Evolutionary conservation across 2,797 vertebrate species (phyloP), one percentile per base, ranked within the genome.

Genomic region (Salarias fasciatus): DNA sequence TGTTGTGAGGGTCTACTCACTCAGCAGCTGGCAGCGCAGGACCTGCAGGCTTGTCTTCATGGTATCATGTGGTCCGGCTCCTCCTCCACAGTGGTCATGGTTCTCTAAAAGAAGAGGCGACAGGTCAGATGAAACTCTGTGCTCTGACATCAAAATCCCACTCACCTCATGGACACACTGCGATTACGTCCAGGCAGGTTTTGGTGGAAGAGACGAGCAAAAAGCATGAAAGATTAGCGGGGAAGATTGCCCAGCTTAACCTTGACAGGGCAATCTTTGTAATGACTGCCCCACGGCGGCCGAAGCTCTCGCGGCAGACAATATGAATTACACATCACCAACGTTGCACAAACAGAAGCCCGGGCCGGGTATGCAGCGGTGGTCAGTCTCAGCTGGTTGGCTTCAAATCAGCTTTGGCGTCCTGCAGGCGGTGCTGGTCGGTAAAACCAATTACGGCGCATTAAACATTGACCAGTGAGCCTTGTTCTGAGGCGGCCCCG

Each of bases 31-130:
- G 94, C 94, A 95, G 94, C 92, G 95, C 94, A 98, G 95, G 95
- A 95, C 95, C 94, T 95, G 96, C 94, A 94, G 95, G 92, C 95
- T 96, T 94, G 94, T 98, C 97, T 97, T 99, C 97, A 99, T 99
- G 97, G 95, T 99, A 98, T 97, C 95, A 96, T 97, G 93, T 96
- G 95, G 91, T 97, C 96, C 93, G 95, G 94, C 84, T 95, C 94
- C 87, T 95, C 93, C 94, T 95, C 94, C 94, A 96, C 93, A 96
- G 96, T 96, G 96, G 94, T 99, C 97, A 97, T 99, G 96, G 93
- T 96, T 97, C 93, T 94, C 90, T 93, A 71, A 79, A 61, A 59
- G 24, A 53, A 24, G 69, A 13, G 49, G n/a, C 40, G 7, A 43
- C 8, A 61, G 14, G 42, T 51, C 46, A 49, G 59, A 40, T 54